Conservation (phyloP, 1,140 invertebrate genomes). For the Microplitis mediator region DNA sequence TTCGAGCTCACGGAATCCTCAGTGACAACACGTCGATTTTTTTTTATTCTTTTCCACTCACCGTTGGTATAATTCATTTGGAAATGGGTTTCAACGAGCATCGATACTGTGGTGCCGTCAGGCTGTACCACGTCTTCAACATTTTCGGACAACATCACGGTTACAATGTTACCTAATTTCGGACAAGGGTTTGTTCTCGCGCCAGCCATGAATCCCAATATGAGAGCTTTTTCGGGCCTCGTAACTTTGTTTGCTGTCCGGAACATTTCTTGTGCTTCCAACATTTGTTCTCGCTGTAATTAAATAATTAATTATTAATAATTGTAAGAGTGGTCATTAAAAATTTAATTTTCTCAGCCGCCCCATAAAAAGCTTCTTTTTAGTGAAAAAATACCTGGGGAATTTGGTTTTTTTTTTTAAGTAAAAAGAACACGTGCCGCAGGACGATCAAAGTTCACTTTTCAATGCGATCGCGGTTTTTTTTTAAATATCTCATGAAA, state of each 20-base stretch:
- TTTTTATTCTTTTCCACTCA: conserved; percentile 91
- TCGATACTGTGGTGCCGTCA: conserved; percentile 74
- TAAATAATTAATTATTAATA: conserved; percentile 31
- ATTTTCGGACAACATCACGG: conserved; percentile 89
- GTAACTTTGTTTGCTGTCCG: conserved; percentile 93
- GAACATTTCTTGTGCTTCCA: conserved; percentile 98
- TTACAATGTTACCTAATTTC: conserved; percentile 89
- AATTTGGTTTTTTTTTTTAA: too few relatives aligned
- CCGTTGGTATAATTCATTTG: conserved; percentile 96
- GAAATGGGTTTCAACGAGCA: conserved; percentile 91
- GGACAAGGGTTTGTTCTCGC: conserved; percentile 94
- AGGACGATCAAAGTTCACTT: too few relatives aligned
- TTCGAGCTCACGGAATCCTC: conserved; percentile 49
- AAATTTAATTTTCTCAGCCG: too few relatives aligned
- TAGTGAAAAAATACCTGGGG: too few relatives aligned
- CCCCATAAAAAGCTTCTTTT: too few relatives aligned
- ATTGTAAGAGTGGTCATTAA: too few relatives aligned
- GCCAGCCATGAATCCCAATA: conserved; percentile 97
- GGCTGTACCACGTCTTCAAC: conserved; percentile 79
- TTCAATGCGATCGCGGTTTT: too few relatives aligned
- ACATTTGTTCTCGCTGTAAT: conserved; percentile 89
- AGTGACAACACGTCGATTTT: conserved; percentile 72
- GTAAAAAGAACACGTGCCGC: too few relatives aligned
- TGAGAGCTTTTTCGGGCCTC: conserved; percentile 93
- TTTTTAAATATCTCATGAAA: too few relatives aligned